Conservation (phyloP, 1,140 invertebrate genomes). For the Apis florea region DNA sequence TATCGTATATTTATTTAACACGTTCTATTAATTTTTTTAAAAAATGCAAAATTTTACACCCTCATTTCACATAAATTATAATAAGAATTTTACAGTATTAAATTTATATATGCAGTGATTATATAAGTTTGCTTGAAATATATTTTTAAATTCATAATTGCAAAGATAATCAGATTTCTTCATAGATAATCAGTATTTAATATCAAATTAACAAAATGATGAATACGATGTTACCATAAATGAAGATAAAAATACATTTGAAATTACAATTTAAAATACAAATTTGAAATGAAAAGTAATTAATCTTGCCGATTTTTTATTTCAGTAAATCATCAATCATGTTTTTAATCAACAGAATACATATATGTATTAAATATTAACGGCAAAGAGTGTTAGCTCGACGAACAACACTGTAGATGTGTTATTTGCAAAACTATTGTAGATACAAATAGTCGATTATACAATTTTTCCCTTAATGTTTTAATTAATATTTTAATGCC, state of each 20-base stretch:
- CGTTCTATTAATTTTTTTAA: no score
- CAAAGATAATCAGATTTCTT: background rate
- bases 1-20: no score
- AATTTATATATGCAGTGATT: no score
- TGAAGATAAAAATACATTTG: background rate
- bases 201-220: background rate
- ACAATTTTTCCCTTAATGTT: background rate
- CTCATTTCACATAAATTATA: no score
- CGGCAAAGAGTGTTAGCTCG: background rate
- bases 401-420: background rate
- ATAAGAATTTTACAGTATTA: no score
- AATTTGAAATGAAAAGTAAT: constrained; percentile 1
- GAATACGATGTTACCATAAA: background rate
- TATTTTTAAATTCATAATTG: background rate
- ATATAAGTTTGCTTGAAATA: no score
- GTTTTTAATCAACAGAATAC: background rate
- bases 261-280: background rate
- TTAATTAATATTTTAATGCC: background rate
- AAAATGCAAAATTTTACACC: no score
- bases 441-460: background rate
- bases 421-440: background rate
- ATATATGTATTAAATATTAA: no score
- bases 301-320: background rate
- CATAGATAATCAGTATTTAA: background rate
- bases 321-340: background rate